These are phyloP conservation scores for Spea hammondii DNA, from an alignment of 2,797 vertebrate genomes.

Conservation along the genomic window DNA sequence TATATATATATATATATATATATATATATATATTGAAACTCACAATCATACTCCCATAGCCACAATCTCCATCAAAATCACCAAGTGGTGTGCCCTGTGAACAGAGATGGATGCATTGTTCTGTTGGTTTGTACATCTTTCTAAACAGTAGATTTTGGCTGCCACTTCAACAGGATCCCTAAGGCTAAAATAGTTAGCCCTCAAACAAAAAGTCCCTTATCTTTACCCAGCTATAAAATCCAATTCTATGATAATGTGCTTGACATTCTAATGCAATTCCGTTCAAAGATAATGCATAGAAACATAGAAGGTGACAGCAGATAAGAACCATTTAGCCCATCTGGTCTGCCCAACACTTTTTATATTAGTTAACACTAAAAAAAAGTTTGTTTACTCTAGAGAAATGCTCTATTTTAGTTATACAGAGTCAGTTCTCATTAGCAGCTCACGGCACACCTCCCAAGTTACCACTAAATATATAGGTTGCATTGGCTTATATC, in stretches of 20 bases:
- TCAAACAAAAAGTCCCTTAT: constrained; percentile 32
- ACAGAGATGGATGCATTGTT: constrained; percentile 35
- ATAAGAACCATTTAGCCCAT: too few relatives aligned
- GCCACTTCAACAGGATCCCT: constrained; percentile 28
- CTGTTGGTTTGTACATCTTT: constrained; percentile 43
- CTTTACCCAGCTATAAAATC: constrained; percentile 33
- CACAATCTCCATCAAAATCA: constrained; percentile 36
- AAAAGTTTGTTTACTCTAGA: too few relatives aligned
- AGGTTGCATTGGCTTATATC: too few relatives aligned
- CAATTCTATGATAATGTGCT: constrained; percentile 19
- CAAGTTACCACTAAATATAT: too few relatives aligned
- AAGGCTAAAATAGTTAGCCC: constrained; percentile 18
- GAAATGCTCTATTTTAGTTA: too few relatives aligned
- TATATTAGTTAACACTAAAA: too few relatives aligned
- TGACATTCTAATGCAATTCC: constrained; percentile 30
- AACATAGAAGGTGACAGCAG: too few relatives aligned
- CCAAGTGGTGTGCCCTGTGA: constrained; percentile 19
- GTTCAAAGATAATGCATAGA: too few relatives aligned
- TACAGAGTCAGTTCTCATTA: too few relatives aligned
- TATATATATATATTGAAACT: constrained; percentile 2
- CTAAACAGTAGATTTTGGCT: constrained; percentile 31
- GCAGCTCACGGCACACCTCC: too few relatives aligned
- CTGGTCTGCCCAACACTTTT: too few relatives aligned
- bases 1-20: too few relatives aligned
- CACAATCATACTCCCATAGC: constrained; percentile 17